These are phyloP conservation scores for Eupsilia transversa DNA, from an alignment of 2,888 invertebrate genomes.

Conservation along the genomic window DNA sequence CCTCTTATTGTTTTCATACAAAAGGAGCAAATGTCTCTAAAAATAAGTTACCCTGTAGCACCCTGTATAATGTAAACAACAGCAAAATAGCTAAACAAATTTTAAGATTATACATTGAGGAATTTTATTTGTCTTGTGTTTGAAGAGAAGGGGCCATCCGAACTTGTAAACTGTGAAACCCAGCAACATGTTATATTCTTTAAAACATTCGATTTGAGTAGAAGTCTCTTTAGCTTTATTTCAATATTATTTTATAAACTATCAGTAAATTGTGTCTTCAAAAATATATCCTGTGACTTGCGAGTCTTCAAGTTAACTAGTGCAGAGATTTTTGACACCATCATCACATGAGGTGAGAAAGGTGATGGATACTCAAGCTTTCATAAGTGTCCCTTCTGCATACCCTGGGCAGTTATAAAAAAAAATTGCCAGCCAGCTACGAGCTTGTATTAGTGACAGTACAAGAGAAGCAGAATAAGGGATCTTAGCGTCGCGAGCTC, in stretches of 20 bases:
- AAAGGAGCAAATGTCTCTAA: not conserved
- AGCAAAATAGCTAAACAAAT: not conserved
- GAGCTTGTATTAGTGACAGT: too few species aligned
- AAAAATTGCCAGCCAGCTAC: too few species aligned
- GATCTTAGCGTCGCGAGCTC: not conserved
- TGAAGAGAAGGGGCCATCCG: not conserved
- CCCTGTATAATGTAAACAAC: constrained; percentile 4
- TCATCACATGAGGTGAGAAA: not conserved
- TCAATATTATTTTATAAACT: not conserved
- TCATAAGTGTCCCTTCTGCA: too few species aligned
- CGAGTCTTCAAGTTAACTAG: not conserved
- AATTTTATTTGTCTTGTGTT: constrained; percentile 29
- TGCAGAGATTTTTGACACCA: not conserved
- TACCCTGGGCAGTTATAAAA: not conserved
- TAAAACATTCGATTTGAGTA: not conserved
- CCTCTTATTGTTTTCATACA: not conserved
- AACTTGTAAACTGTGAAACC: constrained; percentile 17
- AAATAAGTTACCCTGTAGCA: not conserved
- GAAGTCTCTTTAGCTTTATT: not conserved
- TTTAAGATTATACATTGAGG: not conserved
- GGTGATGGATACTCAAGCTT: not conserved
- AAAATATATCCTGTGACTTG: not conserved
- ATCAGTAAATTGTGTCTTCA: not conserved
- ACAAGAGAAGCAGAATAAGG: not conserved
- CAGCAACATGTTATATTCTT: constrained; percentile 17